A percentile compares a stretch with the other conserved stretches of the same genome.
Conservation (phyloP, 2,888 invertebrate species). For the Tiliacea aurago region DNA sequence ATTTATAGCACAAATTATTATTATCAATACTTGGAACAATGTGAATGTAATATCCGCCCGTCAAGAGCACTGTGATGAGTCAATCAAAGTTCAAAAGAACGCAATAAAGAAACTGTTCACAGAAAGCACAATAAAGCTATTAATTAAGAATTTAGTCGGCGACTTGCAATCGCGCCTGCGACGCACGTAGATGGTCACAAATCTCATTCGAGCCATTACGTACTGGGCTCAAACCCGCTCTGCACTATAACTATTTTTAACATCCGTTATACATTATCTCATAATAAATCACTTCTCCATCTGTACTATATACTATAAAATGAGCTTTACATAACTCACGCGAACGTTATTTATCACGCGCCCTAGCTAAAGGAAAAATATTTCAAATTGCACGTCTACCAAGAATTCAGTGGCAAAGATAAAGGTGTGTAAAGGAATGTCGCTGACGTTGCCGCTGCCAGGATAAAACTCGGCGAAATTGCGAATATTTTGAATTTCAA, state of each 20-base stretch:
- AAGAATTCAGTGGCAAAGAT: constrained; percentile 65
- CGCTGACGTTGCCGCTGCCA: constrained; percentile 57
- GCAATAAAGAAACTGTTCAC: constrained; percentile 10
- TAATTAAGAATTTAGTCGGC: constrained; percentile 36
- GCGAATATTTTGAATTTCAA: constrained; percentile 70
- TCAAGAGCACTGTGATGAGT: constrained; percentile 13
- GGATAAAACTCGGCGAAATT: constrained; percentile 68
- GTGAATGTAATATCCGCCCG: constrained; percentile 22
- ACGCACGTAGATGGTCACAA: constrained; percentile 33
- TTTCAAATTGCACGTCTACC: constrained; percentile 63
- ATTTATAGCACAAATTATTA: constrained; percentile 25
- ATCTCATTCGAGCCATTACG: constrained; percentile 45
- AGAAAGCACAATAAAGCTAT: constrained; percentile 27
- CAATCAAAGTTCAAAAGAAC: constrained; percentile 13
- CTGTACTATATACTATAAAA: constrained; percentile 48
- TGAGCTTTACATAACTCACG: constrained; percentile 51
- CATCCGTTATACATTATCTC: constrained; percentile 42
- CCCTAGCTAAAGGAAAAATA: constrained; percentile 63
- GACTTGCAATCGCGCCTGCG: background rate
- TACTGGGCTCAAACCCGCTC: constrained; percentile 31
- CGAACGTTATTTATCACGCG: constrained; percentile 56
- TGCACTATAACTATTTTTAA: constrained; percentile 55
- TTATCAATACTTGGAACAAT: constrained; percentile 17
- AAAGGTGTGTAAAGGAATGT: constrained; percentile 67
- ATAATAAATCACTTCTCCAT: constrained; percentile 54